A percentile compares a stretch with the other conserved stretches of the same genome.
phyloP scores from a whole-genome alignment of 2,888 invertebrate genomes.

The Mythimna pallens region DNA sequence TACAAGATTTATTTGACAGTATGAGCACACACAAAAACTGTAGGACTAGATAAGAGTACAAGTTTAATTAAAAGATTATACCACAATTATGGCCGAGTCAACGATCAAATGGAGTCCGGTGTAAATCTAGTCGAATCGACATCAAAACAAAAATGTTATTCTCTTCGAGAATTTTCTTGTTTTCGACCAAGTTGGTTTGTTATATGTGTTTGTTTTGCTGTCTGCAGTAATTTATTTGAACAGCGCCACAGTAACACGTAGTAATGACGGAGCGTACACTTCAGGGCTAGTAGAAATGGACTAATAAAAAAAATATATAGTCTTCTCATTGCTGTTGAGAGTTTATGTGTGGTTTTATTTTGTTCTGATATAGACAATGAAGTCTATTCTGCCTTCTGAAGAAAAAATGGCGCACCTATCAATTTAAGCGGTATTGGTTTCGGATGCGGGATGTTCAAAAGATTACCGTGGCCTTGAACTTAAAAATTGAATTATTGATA shows the following conservation, averaged over 20 bases:
- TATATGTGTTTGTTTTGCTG: conserved; percentile 72
- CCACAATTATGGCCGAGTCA: conserved; percentile 51
- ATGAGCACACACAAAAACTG: conserved; percentile 34
- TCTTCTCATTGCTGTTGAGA: conserved; percentile 40
- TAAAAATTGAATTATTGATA: too few relatives aligned
- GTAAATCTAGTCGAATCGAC: conserved; percentile 41
- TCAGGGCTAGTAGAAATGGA: conserved; percentile 29
- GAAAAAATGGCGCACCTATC: too few relatives aligned
- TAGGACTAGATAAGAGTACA: conserved; percentile 37
- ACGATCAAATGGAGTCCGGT: conserved; percentile 42
- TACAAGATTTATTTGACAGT: conserved; percentile 45
- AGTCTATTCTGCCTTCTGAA: conserved; percentile 1
- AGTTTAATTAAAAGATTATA: conserved; percentile 62
- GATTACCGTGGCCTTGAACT: too few relatives aligned
- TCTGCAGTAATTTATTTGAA: conserved; percentile 65
- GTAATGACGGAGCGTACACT: conserved; percentile 48
- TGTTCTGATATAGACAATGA: conserved; percentile 53
- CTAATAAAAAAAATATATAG: conserved; percentile 51
- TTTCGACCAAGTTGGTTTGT: conserved; percentile 66
- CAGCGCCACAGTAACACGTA: conserved; percentile 42
- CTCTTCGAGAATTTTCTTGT: conserved; percentile 64
- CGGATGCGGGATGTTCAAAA: too few relatives aligned
- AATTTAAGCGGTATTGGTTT: too few relatives aligned
- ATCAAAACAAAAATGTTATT: conserved; percentile 68
- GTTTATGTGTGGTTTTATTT: conserved; percentile 50